phyloP scores from a whole-genome alignment of 2,113 vertebrate genomes.

The Myocastor coypus region DNA sequence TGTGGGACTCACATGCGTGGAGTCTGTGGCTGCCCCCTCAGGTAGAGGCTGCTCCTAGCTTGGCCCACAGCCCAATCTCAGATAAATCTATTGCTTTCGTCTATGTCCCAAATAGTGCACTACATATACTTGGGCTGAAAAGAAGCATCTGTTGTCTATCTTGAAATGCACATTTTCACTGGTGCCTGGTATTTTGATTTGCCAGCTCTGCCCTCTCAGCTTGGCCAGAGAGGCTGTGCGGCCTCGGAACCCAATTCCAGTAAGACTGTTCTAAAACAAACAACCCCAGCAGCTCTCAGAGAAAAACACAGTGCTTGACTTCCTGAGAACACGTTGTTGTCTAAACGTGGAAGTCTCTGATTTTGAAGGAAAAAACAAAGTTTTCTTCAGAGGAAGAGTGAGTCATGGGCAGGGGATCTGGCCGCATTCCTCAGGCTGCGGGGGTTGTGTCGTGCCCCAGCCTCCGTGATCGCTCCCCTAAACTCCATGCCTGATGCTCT shows the following conservation, averaged over 20 bases:
- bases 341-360: conserved; percentile 74
- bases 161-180: background rate
- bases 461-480: background rate
- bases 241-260: background rate
- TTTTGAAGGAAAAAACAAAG: conserved; percentile 81
- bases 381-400: conserved; percentile 74
- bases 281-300: background rate
- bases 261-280: conserved; percentile 3
- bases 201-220: background rate
- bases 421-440: background rate
- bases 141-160: background rate
- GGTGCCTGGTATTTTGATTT: background rate
- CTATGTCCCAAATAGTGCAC: background rate
- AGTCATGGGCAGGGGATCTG: conserved; percentile 58
- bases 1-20: background rate
- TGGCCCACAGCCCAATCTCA: background rate
- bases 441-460: background rate
- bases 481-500: background rate
- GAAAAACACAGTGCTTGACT: conserved; percentile 68
- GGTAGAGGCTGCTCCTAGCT: background rate
- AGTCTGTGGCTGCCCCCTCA: background rate
- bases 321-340: conserved; percentile 75
- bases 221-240: background rate
- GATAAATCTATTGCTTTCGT: background rate
- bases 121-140: background rate